phyloP scores from a whole-genome alignment of 2,888 invertebrate species.

The Drosophila lacicola region DNA sequence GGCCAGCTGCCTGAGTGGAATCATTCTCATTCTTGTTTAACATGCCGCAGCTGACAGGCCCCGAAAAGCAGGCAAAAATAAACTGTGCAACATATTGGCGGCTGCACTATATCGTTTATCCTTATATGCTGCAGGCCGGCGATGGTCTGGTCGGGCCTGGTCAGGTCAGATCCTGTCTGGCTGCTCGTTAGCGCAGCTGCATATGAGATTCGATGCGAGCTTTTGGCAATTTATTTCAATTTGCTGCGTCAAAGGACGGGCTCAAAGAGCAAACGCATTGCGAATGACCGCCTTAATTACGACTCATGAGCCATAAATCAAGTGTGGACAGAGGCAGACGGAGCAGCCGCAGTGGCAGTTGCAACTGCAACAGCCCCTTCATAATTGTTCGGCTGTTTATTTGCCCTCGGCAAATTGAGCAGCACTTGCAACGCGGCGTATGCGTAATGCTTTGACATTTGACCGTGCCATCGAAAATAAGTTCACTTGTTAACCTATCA shows the following conservation, averaged over 20 bases:
- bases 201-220: slow-evolving; percentile 46
- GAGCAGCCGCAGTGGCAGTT: not conserved
- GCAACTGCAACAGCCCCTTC: slow-evolving; percentile 5
- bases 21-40: slow-evolving; percentile 14
- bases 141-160: not conserved
- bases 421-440: slow-evolving; percentile 34
- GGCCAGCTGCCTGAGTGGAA: not conserved
- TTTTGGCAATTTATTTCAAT: slow-evolving; percentile 64
- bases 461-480: not conserved
- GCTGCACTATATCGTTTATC: slow-evolving; percentile 16
- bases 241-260: slow-evolving; percentile 48
- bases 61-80: slow-evolving; percentile 21
- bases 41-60: slow-evolving; percentile 23
- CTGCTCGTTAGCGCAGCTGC: slow-evolving; percentile 46
- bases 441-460: slow-evolving; percentile 11
- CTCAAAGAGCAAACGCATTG: slow-evolving; percentile 38
- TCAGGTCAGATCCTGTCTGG: not conserved
- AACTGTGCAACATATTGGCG: slow-evolving; percentile 33
- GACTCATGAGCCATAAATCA: slow-evolving; percentile 53
- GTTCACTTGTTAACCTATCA: slow-evolving; percentile 18
- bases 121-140: not conserved
- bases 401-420: slow-evolving; percentile 29
- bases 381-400: slow-evolving; percentile 39
- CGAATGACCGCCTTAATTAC: slow-evolving; percentile 49
- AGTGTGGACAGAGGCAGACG: slow-evolving; percentile 14